phyloP scores from a whole-genome alignment of 2,113 vertebrate genomes.

The Neoarius graeffei region DNA sequence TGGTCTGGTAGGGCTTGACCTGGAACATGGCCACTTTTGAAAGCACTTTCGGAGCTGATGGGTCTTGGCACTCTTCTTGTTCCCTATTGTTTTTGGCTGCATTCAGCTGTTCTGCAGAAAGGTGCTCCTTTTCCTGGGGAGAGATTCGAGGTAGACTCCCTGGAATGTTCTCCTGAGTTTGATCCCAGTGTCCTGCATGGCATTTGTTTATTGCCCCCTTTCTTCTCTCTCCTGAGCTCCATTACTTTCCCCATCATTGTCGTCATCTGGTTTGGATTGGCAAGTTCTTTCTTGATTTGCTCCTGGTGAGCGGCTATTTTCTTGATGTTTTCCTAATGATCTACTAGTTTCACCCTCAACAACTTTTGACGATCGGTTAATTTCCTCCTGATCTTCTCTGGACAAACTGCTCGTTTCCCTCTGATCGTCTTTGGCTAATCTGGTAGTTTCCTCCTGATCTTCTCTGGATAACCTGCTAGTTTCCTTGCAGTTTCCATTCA shows the following conservation, averaged over 20 bases:
- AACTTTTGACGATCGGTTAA: background rate
- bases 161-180: background rate
- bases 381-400: background rate
- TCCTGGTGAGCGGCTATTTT: background rate
- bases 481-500: background rate
- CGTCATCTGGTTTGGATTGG: background rate
- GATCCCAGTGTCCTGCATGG: slow-evolving; percentile 6
- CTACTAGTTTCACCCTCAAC: background rate
- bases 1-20: slow-evolving; percentile 40
- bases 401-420: background rate
- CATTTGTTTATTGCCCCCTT: background rate
- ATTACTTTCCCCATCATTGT: background rate
- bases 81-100: background rate
- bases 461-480: background rate
- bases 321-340: background rate
- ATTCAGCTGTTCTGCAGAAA: background rate
- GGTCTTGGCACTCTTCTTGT: slow-evolving; percentile 20
- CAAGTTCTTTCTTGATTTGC: background rate
- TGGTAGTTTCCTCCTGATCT: background rate
- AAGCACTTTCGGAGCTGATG: slow-evolving; percentile 46
- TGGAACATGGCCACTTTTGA: slow-evolving; percentile 59
- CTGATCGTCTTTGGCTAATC: no score
- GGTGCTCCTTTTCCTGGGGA: background rate
- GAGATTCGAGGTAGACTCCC: background rate
- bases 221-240: background rate